Base-by-base conservation (phyloP, 2,888 invertebrate species). In the Lissonota sp. region DNA sequence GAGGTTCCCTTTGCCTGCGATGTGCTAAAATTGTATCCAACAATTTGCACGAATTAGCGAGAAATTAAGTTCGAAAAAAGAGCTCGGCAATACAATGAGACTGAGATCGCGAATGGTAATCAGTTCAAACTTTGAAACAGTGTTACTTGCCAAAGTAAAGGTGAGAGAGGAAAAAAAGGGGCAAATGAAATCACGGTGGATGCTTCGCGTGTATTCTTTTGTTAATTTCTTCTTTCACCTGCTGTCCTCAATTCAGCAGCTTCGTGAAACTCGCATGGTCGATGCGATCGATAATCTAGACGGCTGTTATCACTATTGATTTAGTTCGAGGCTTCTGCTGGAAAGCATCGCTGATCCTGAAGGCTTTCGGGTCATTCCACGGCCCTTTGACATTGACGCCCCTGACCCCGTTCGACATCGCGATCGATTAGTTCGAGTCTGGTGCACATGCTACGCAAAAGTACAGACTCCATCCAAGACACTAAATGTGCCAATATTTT, bases 291-390 rank as follows among this genome's bases (percentile, higher is more conserved):
- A 76, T 72, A 58, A 80, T 80, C 67, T 62, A 71, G 37, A 8
- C 49, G 60, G 71, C 75, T 71, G 55, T 80, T 80, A 80, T 76
- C 72, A 80, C 55, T 72, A 80, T 80, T 67, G 80, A 76, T 76
- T 80, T 72, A 40, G 69, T 76, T 55, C 62, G 44, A 57, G 72
- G 55, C 37, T 39, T 64, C 37, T 55, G 39, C 40, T 72, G 51
- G 53, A 69, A 71, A 51, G 55, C 26, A 12, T 49, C 40, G 70
- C 70, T 53, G 71, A 76, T 80, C 67, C 67, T 80, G 26, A 26
- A 2, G 39, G 74, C 69, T 66, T 62, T 40, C 53, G 46, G 64
- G 70, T 80, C 75, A 71, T 60, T 70, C 39, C 70, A 67, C 66
- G 67, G 64, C 70, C 74, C 74, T 74, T 74, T 70, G 79, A 79